A percentile compares a stretch with the other conserved stretches of the same genome.
phyloP scores from a whole-genome alignment of 2,888 invertebrate genomes.

The Lutraria lutraria region DNA sequence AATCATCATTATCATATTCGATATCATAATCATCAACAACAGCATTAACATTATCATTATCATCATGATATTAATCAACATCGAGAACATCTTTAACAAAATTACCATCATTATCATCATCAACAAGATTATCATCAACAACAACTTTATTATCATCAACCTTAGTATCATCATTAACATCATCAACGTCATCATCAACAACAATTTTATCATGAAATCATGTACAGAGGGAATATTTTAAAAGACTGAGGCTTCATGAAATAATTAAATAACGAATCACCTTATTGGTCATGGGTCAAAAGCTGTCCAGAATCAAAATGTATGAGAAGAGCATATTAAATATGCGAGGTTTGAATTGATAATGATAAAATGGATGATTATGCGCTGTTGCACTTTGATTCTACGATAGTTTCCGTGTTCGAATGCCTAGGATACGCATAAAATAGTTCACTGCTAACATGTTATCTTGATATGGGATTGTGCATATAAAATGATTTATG shows the following conservation, averaged over 20 bases:
- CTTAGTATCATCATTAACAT: background rate
- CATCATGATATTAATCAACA: too few relatives aligned
- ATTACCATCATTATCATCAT: background rate
- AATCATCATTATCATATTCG: too few relatives aligned
- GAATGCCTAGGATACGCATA: background rate
- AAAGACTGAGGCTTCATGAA: background rate
- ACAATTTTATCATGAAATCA: too few relatives aligned
- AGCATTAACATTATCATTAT: too few relatives aligned
- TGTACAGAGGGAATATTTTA: too few relatives aligned
- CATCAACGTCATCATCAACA: too few relatives aligned
- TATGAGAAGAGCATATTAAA: background rate
- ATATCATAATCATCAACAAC: too few relatives aligned
- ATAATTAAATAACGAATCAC: background rate
- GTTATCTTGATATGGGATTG: background rate
- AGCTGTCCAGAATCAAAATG: background rate
- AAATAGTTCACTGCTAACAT: background rate
- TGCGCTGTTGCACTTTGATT: background rate
- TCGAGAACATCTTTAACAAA: too few relatives aligned
- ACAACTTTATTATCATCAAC: background rate
- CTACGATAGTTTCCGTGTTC: background rate
- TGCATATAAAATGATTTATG: slow-evolving; percentile 19
- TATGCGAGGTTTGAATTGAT: background rate
- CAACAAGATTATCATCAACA: background rate
- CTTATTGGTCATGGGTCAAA: background rate
- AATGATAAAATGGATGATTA: background rate